Evolutionary conservation across 1,140 invertebrate genomes (phyloP).

Genomic region (Drosophila eugracilis): DNA sequence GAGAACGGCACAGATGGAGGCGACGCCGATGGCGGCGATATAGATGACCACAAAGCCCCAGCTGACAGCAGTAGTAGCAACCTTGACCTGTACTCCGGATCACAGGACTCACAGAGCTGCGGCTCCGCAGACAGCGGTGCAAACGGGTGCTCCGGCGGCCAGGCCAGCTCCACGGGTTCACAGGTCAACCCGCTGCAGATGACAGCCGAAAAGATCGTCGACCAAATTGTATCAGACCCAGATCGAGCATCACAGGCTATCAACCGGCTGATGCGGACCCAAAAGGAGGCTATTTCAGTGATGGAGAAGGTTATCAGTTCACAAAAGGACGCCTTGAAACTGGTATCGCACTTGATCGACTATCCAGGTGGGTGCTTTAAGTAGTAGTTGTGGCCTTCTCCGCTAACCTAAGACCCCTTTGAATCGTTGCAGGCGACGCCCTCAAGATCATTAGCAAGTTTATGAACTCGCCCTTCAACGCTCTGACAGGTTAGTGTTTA

Average conservation of each 20-base stretch:
- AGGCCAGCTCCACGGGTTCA: constrained; percentile 5
- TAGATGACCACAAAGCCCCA: constrained; percentile 39
- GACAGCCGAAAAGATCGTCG: constrained; percentile 77
- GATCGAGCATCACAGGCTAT: constrained; percentile 79
- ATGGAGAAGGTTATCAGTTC: constrained; percentile 82
- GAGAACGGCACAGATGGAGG: constrained; percentile 54
- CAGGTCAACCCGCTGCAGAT: constrained; percentile 70
- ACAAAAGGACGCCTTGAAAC: constrained; percentile 77
- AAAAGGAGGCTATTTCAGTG: constrained; percentile 74
- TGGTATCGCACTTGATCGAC: constrained; percentile 82
- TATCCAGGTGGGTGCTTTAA: constrained; percentile 65
- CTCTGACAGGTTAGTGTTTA: constrained; percentile 53
- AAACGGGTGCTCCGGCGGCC: constrained; percentile 19
- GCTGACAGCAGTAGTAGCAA: constrained; percentile 75
- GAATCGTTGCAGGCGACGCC: constrained; percentile 65
- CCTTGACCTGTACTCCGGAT: constrained; percentile 59
- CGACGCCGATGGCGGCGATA: constrained; percentile 27
- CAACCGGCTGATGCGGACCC: constrained; percentile 78
- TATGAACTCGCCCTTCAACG: constrained; percentile 84
- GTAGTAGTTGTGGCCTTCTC: not conserved
- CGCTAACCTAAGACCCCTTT: constrained; percentile 9
- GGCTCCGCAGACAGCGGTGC: constrained; percentile 71
- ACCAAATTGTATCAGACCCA: constrained; percentile 79
- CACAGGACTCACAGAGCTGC: constrained; percentile 78
- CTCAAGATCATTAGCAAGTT: constrained; percentile 84